These are phyloP conservation scores for Anthonomus grandis DNA, from an alignment of 1,140 invertebrate genomes.

Conservation along the genomic window DNA sequence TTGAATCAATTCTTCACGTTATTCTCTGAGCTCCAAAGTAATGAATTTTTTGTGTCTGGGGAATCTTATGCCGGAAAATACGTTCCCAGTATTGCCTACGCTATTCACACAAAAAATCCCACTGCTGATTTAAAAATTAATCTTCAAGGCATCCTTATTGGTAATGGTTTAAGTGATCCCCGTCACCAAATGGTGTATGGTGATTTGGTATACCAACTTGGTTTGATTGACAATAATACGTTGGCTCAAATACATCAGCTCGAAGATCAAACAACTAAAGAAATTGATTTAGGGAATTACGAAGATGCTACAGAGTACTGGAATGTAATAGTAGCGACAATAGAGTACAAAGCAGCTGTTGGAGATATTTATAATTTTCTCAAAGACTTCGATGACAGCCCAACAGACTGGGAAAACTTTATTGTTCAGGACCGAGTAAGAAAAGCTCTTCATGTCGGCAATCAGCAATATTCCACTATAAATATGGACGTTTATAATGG, in stretches of 20 bases:
- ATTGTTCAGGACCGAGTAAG: slow-evolving; percentile 56
- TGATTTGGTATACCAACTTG: slow-evolving; percentile 70
- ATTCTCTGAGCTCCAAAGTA: slow-evolving; percentile 63
- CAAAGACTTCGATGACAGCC: slow-evolving; percentile 47
- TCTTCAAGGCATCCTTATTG: slow-evolving; percentile 72
- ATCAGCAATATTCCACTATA: slow-evolving; percentile 49
- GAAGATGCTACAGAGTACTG: slow-evolving; percentile 55
- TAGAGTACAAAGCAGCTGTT: slow-evolving; percentile 62
- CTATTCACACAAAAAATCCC: slow-evolving; percentile 66
- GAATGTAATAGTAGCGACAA: slow-evolving; percentile 53
- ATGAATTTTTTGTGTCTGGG: slow-evolving; percentile 71
- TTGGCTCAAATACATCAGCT: slow-evolving; percentile 38
- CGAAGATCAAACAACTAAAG: background rate
- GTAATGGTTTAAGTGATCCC: slow-evolving; percentile 80
- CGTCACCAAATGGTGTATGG: slow-evolving; percentile 53
- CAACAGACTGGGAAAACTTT: slow-evolving; percentile 54
- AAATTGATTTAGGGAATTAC: slow-evolving; percentile 50
- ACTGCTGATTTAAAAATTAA: slow-evolving; percentile 60
- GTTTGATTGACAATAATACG: slow-evolving; percentile 64
- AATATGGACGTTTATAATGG: slow-evolving; percentile 65
- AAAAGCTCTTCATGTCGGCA: slow-evolving; percentile 52
- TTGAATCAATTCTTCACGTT: slow-evolving; percentile 67
- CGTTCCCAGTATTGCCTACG: slow-evolving; percentile 69
- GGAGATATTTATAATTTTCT: slow-evolving; percentile 55
- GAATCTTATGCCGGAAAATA: slow-evolving; percentile 85